These are phyloP conservation scores for Sciurus vulgaris DNA, from an alignment of 2,797 vertebrate genomes.

Conservation along the genomic window DNA sequence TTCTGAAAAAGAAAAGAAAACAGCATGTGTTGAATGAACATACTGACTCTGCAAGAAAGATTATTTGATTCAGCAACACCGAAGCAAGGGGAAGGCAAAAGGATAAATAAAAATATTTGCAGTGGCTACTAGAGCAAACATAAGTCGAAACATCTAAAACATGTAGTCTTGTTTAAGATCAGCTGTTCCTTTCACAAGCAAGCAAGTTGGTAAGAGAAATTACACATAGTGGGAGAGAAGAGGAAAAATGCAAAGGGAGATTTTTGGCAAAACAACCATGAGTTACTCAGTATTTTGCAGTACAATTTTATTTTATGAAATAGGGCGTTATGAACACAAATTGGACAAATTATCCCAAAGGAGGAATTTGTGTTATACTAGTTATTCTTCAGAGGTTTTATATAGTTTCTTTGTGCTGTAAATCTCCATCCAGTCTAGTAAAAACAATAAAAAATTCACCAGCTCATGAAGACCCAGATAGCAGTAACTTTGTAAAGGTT, in stretches of 20 bases:
- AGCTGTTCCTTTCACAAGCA: background rate
- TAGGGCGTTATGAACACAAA: background rate
- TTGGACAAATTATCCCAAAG: background rate
- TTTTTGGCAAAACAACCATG: background rate
- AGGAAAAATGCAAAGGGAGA: background rate
- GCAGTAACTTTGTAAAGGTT: background rate
- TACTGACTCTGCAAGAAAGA: background rate
- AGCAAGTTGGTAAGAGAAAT: constrained; percentile 8
- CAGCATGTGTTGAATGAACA: background rate
- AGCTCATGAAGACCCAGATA: background rate
- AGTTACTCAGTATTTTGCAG: background rate
- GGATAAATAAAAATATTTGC: background rate
- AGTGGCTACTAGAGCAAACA: background rate
- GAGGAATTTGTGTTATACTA: background rate
- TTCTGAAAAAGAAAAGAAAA: constrained; percentile 89
- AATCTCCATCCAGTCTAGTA: background rate
- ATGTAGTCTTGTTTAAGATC: background rate
- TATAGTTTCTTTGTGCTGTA: background rate
- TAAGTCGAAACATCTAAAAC: background rate
- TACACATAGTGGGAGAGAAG: background rate
- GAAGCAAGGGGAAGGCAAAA: background rate
- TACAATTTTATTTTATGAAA: background rate
- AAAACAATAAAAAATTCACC: background rate
- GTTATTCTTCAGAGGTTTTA: background rate
- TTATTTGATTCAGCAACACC: background rate